These are phyloP conservation scores for Piezodorus guildinii DNA, from an alignment of 1,140 invertebrate genomes.

Conservation along the genomic window DNA sequence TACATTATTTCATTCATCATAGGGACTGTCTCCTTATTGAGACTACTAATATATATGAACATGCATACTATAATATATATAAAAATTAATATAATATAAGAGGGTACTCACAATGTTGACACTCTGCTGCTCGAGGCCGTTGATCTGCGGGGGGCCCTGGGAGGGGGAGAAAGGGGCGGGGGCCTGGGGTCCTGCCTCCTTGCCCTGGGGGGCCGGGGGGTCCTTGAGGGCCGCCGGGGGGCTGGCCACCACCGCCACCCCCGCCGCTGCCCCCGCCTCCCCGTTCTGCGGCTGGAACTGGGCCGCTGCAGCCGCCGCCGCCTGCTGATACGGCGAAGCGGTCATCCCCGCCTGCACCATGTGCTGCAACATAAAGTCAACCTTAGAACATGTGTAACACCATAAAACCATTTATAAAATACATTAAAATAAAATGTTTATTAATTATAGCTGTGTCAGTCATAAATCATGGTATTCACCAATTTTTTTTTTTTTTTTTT, in stretches of 20 bases:
- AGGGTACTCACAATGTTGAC: conserved; percentile 33
- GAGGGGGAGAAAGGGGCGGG: conserved; percentile 29
- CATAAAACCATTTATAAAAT: no score
- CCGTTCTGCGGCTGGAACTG: conserved; percentile 58
- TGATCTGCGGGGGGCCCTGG: conserved; percentile 31
- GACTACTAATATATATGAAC: no score
- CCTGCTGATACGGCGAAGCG: conserved; percentile 47
- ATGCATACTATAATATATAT: no score
- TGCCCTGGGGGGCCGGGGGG: conserved; percentile 34
- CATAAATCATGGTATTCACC: no score
- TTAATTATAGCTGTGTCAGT: no score
- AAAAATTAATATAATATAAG: no score
- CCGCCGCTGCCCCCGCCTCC: conserved; percentile 40
- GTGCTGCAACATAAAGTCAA: conserved; percentile 55
- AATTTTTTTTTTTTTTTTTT: no score
- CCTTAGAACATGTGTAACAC: no score
- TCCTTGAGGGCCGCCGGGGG: conserved; percentile 36
- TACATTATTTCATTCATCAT: no score
- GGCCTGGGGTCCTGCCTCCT: conserved; percentile 33
- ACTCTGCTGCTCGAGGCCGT: conserved; percentile 39
- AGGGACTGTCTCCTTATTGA: no score
- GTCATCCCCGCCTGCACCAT: conserved; percentile 89
- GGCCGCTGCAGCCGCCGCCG: conserved; percentile 41
- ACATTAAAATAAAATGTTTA: no score
- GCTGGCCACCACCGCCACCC: conserved; percentile 36